Evolutionary conservation across 2,113 vertebrate species (phyloP).

Genomic region (Dissostichus mawsoni): DNA sequence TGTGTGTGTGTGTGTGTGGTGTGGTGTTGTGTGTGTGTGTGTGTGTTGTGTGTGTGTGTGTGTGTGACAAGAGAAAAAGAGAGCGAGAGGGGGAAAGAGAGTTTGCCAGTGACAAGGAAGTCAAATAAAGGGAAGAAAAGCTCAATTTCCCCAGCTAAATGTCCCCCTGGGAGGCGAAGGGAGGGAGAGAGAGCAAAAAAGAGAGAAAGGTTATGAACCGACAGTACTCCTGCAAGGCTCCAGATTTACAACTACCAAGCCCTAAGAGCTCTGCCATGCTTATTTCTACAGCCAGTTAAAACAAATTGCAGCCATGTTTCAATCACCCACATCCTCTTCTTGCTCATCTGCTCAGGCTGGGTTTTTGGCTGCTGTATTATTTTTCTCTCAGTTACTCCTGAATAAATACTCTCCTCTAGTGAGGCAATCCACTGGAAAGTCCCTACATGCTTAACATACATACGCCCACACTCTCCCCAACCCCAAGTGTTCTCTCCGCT

Average conservation of each 20-base stretch:
- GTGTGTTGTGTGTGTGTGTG: conserved; percentile 27
- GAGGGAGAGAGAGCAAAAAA: conserved; percentile 64
- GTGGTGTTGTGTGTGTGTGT: conserved; percentile 22
- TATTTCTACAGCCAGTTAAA: conserved; percentile 86
- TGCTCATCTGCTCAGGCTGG: conserved; percentile 65
- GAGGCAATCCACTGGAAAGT: conserved; percentile 73
- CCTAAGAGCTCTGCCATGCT: conserved; percentile 77
- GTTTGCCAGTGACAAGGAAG: conserved; percentile 71
- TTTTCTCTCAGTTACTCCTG: conserved; percentile 75
- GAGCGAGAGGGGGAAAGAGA: conserved; percentile 29
- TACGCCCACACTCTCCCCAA: conserved; percentile 41
- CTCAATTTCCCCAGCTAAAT: conserved; percentile 79
- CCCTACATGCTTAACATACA: conserved; percentile 45
- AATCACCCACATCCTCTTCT: conserved; percentile 73
- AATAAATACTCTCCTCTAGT: conserved; percentile 80
- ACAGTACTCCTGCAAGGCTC: conserved; percentile 69
- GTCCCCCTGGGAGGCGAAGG: conserved; percentile 78
- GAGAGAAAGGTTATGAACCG: conserved; percentile 79
- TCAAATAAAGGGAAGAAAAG: conserved; percentile 81
- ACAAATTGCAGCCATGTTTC: conserved; percentile 82
- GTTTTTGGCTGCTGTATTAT: conserved; percentile 71
- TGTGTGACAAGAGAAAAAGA: conserved; percentile 32
- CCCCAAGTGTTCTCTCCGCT: conserved; percentile 11
- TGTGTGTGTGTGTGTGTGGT: conserved; percentile 25
- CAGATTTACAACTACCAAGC: conserved; percentile 81